These are phyloP conservation scores for Styela plicata DNA, from an alignment of 23 tunicate species.

Conservation along the genomic window DNA sequence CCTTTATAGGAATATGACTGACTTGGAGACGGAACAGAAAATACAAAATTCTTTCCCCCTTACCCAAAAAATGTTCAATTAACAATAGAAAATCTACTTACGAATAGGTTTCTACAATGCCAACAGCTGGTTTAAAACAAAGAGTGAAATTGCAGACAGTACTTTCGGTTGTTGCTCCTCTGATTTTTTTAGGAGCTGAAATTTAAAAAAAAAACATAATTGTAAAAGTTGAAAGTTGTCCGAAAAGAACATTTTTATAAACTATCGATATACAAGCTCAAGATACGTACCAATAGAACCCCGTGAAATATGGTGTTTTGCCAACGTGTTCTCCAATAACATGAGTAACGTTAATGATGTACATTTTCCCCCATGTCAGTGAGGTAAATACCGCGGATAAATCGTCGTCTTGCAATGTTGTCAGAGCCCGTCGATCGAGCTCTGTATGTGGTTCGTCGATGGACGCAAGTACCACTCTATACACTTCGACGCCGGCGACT, in stretches of 20 bases:
- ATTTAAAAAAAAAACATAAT: neutral
- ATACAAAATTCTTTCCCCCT: no score
- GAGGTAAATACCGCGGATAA: neutral
- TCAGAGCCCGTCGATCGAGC: neutral
- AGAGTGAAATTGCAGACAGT: neutral
- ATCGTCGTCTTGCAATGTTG: neutral
- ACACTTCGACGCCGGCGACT: neutral
- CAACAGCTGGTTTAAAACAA: conserved; percentile 1
- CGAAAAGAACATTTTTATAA: no score
- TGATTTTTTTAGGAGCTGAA: neutral
- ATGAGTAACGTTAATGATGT: neutral
- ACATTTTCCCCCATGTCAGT: neutral
- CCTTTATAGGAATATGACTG: no score
- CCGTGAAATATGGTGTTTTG: neutral
- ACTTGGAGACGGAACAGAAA: no score
- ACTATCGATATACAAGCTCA: no score
- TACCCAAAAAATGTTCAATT: no score
- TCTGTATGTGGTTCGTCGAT: neutral
- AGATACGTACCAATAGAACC: no score
- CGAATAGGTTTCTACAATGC: neutral
- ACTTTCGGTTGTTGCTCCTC: neutral
- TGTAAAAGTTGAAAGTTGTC: no score
- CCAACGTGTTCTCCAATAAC: neutral
- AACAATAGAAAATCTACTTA: neutral
- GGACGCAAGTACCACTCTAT: neutral